Conservation (phyloP, 2,113 vertebrate species). For the Sander vitreus region DNA sequence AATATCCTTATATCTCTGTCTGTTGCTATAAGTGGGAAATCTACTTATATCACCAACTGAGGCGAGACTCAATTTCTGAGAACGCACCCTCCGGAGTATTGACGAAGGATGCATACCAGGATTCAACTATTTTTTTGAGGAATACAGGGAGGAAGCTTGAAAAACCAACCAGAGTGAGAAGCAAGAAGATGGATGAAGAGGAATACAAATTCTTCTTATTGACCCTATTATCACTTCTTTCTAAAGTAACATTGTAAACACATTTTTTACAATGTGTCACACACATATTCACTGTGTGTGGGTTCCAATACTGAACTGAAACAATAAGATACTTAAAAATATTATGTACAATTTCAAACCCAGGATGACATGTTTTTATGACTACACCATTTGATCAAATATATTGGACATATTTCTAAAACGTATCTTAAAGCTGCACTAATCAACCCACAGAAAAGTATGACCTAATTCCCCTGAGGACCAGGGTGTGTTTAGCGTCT, state of each 20-base stretch:
- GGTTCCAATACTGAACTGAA: not conserved
- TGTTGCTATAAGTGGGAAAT: slow-evolving; percentile 12
- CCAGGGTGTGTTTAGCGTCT: not conserved
- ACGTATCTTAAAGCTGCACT: not conserved
- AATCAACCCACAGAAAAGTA: not conserved
- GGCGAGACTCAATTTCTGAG: not conserved
- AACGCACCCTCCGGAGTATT: not conserved
- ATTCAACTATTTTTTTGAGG: not conserved
- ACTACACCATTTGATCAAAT: not conserved
- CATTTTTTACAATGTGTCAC: not conserved
- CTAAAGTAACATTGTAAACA: not conserved
- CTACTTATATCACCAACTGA: slow-evolving; percentile 14
- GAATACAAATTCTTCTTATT: not conserved
- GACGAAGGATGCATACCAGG: not conserved
- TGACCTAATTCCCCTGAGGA: too few species aligned
- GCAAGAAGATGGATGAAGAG: too few species aligned
- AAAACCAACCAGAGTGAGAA: not conserved
- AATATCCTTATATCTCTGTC: not conserved
- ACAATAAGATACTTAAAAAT: not conserved
- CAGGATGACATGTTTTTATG: not conserved
- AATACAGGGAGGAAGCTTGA: not conserved
- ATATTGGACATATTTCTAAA: not conserved
- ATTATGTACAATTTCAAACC: not conserved
- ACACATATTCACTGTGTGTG: not conserved
- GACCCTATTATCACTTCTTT: not conserved